Conservation (phyloP, 2,797 vertebrate genomes). For the Clarias pachynema region DNA sequence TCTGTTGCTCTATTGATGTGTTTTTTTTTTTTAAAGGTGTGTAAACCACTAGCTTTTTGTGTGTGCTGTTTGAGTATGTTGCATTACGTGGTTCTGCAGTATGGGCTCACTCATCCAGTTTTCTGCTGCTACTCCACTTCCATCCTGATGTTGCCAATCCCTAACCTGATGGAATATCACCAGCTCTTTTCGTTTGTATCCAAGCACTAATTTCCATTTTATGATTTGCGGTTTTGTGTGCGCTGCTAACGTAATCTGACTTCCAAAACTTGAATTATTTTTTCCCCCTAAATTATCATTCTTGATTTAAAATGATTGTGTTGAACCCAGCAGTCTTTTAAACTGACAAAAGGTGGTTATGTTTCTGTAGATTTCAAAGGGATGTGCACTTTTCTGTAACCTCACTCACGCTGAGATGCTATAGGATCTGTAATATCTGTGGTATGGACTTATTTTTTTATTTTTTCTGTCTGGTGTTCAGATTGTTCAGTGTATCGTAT, state of each 20-base stretch:
- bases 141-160: slow-evolving; percentile 25
- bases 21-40: neutral
- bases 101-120: slow-evolving; percentile 16
- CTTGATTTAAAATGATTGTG: neutral
- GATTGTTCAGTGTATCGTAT: slow-evolving; percentile 4
- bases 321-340: neutral
- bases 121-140: slow-evolving; percentile 47
- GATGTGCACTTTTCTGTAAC: neutral
- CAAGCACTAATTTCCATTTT: neutral
- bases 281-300: neutral
- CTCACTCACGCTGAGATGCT: neutral
- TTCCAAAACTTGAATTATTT: slow-evolving; percentile 13
- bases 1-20: slow-evolving; percentile 24
- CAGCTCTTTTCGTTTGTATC: slow-evolving; percentile 14
- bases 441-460: neutral
- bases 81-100: slow-evolving; percentile 2
- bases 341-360: slow-evolving; percentile 9
- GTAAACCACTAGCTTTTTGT: slow-evolving; percentile 23
- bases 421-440: slow-evolving; percentile 24
- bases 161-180: neutral
- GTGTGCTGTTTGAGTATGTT: neutral
- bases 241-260: slow-evolving; percentile 6
- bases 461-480: slow-evolving; percentile 3
- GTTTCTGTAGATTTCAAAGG: neutral
- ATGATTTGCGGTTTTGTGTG: neutral